These are phyloP conservation scores for Gallinago media DNA, from an alignment of 2,113 vertebrate genomes.

Conservation along the genomic window DNA sequence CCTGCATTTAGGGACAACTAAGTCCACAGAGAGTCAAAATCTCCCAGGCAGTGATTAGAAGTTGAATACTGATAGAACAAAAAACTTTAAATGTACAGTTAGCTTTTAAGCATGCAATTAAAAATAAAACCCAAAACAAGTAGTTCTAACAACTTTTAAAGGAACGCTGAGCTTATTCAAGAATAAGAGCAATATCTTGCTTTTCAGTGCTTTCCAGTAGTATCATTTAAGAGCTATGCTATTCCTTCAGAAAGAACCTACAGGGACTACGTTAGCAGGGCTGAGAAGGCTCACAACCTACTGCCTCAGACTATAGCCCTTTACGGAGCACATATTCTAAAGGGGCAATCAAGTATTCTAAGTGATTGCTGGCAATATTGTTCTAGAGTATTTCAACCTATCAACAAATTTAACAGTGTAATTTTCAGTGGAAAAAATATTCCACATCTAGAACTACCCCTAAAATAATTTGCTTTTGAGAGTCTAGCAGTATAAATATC, in stretches of 20 bases:
- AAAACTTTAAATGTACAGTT: not conserved
- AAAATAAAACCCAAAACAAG: not conserved
- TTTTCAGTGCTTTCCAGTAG: not conserved
- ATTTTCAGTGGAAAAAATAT: not conserved
- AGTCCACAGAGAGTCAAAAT: not conserved
- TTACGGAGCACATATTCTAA: not conserved
- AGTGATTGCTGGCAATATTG: not conserved
- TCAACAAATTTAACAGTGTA: not conserved
- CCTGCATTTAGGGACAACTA: not conserved
- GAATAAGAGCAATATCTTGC: not conserved
- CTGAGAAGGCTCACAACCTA: not conserved
- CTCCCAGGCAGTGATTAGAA: not conserved
- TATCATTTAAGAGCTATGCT: not conserved
- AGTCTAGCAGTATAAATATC: not conserved
- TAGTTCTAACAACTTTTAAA: not conserved
- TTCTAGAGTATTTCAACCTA: not conserved
- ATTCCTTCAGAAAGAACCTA: not conserved
- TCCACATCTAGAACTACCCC: not conserved
- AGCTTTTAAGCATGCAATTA: not conserved
- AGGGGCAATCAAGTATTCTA: not conserved
- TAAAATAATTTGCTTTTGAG: not conserved
- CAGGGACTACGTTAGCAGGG: not conserved
- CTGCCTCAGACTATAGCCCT: not conserved
- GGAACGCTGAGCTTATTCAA: not conserved
- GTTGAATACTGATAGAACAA: not conserved